Evolutionary conservation across 1,140 invertebrate species (phyloP).

Genomic region (Asbolus verrucosus): DNA sequence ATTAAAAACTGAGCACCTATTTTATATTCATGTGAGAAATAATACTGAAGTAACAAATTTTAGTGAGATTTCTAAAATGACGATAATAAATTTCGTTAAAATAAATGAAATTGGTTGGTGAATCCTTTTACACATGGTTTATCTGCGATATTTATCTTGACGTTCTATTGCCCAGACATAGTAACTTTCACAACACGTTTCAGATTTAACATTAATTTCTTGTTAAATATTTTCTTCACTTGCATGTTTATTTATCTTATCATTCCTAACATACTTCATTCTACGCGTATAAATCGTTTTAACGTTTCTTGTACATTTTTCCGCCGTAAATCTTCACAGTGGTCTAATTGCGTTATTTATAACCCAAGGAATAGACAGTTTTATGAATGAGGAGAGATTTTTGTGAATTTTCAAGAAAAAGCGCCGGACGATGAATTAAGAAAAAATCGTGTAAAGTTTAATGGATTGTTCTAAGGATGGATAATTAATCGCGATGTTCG

Average conservation of each 20-base stretch:
- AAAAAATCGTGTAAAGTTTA: neutral
- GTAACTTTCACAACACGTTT: constrained; percentile 14
- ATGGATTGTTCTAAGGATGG: neutral
- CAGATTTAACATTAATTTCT: constrained; percentile 18
- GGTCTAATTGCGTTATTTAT: constrained; percentile 35
- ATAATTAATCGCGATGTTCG: neutral
- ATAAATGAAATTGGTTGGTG: no score
- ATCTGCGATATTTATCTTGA: no score
- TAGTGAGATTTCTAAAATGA: no score
- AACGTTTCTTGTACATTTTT: constrained; percentile 14
- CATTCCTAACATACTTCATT: constrained; percentile 14
- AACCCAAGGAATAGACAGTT: neutral
- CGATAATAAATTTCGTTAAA: no score
- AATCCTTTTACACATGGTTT: no score
- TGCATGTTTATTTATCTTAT: neutral
- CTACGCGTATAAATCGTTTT: neutral
- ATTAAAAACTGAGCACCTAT: no score
- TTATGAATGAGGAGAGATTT: neutral
- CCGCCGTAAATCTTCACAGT: constrained; percentile 6
- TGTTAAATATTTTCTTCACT: neutral
- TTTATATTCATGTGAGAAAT: no score
- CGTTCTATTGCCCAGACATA: no score
- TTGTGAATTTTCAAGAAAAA: neutral
- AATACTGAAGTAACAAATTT: no score
- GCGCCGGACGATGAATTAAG: neutral